Base-by-base conservation (phyloP, 1,140 invertebrate genomes). In the Eumeta japonica region DNA sequence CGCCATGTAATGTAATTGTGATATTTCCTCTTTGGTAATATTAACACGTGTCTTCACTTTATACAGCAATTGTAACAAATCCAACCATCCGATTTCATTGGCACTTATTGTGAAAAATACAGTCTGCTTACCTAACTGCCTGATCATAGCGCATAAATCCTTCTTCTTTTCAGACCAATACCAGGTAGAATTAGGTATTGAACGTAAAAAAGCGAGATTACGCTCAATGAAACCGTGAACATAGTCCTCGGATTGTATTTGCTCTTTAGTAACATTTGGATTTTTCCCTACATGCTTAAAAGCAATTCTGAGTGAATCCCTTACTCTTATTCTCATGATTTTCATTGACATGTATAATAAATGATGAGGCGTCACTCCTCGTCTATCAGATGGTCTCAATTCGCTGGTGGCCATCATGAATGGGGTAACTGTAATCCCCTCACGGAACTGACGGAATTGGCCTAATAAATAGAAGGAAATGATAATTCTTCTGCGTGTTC, bases 401-500 rank as follows among this genome's bases (percentile, higher is more conserved):
- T 54, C 55, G 45, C 48, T 56, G 1, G 43, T 41, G 1, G 45
- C 44, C 17, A 49, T 54, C 39, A 39, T 47, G 28, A 33, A 47
- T 10, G 35, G 40, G 2, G 47, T 55, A 1, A 48, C 45, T 7
- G 3, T 28, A 3, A 39, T 18, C 3, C 35, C 39, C 11, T 38
- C 29, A 14, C 42, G 28, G 29, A 52, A 58, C 2, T 24, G 13
- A 16, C 55, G 30, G 33, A 40, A 39, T 35, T 48, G 19, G 28
- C 51, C 48, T 0, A 41, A 39, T 54, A 58, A 29, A 61, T 57
- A 7, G 36, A 5, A 9, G 53, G 53, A 48, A 58, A 58, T 4
- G 55, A 56, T 9, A 56, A 35, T 38, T 58, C 55, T 49, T 56
- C 51, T 13, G 46, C 44, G n/a, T 55, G 37, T 35, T 46, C 42